Conservation (phyloP, 2,797 vertebrate genomes). For the Poeciliopsis paucimaculata region DNA sequence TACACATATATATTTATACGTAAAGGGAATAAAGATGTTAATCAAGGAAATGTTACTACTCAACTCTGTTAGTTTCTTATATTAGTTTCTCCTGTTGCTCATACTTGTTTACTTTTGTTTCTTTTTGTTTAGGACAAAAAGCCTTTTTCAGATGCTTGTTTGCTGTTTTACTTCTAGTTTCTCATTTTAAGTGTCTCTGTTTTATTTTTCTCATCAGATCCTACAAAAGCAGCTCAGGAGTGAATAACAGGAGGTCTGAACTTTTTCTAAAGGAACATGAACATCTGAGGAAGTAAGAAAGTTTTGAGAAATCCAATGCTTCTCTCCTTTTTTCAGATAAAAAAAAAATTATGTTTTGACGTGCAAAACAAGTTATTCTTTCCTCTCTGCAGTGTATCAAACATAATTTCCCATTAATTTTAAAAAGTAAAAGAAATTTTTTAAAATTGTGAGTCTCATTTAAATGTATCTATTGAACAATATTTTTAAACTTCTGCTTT, state of each 20-base stretch:
- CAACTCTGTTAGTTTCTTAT: no score
- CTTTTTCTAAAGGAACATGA: constrained; percentile 93
- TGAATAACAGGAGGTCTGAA: constrained; percentile 92
- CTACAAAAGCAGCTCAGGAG: constrained; percentile 88
- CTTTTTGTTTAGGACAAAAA: background rate
- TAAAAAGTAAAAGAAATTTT: background rate
- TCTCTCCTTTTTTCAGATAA: background rate
- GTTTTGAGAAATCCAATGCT: background rate
- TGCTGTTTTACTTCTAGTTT: background rate
- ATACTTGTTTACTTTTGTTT: background rate
- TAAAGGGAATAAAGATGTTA: no score
- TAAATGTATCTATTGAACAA: background rate
- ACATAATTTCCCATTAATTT: background rate
- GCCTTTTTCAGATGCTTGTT: background rate
- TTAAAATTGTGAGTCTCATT: background rate
- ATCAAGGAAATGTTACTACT: no score
- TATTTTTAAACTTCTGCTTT: no score
- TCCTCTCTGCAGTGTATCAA: background rate
- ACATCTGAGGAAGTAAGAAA: constrained; percentile 88
- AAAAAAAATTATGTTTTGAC: background rate
- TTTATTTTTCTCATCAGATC: constrained; percentile 74
- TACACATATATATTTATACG: no score
- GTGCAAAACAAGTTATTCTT: background rate
- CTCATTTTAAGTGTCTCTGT: background rate
- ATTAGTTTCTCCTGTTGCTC: background rate